phyloP scores from a whole-genome alignment of 2,113 vertebrate genomes.

The Phyllostomus discolor region DNA sequence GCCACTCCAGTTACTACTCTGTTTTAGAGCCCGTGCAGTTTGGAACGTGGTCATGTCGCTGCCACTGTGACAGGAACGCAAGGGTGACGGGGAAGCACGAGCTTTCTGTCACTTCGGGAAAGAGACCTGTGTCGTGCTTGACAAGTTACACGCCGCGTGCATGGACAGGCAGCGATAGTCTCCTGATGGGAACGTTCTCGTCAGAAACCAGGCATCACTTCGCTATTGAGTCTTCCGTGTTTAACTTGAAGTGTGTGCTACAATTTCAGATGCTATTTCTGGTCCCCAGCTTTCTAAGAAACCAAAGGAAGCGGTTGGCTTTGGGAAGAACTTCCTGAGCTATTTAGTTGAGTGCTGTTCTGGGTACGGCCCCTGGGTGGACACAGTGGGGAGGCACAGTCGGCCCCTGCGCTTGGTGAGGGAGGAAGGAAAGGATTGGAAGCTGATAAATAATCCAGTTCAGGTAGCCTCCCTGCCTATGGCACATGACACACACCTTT shows the following conservation, averaged over 20 bases:
- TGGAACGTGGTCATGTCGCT: too few relatives aligned
- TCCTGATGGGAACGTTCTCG: neutral
- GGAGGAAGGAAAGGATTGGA: neutral
- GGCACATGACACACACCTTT: neutral
- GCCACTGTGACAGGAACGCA: too few relatives aligned
- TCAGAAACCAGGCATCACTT: neutral
- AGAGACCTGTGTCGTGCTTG: neutral
- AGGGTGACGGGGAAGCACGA: neutral
- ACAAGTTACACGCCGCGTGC: accelerated
- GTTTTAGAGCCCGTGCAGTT: neutral
- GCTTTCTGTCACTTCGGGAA: neutral
- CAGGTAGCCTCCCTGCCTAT: neutral
- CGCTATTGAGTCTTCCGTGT: neutral
- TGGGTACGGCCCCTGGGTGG: neutral
- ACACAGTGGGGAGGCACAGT: neutral
- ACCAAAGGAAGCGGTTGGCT: neutral
- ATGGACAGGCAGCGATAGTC: too few relatives aligned
- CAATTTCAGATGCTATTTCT: neutral
- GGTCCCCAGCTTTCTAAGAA: neutral
- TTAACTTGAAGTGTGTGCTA: neutral
- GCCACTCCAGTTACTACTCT: accelerated
- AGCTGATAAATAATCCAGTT: neutral
- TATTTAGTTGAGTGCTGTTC: neutral
- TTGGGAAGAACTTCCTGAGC: neutral
- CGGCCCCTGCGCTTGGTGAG: neutral